Percentiles rank a stretch among this genome's conserved stretches.
Evolutionary conservation across 1,140 invertebrate species (phyloP).

Genomic region (Drosophila pallidifrons): DNA sequence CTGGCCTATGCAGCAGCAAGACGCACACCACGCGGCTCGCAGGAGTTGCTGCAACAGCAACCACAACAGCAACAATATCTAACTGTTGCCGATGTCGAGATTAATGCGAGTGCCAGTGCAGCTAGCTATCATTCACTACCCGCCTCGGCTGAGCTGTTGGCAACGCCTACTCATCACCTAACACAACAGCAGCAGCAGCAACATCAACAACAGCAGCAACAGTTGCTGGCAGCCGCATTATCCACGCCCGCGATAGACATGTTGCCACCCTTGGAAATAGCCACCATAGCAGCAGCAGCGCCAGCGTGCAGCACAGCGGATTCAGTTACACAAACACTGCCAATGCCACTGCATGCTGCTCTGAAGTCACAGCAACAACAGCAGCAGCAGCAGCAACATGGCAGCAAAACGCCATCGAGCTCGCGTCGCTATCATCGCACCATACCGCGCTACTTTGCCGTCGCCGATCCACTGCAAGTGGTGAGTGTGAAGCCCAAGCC

Average conservation of each 20-base stretch:
- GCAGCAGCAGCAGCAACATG: slow-evolving; percentile 40
- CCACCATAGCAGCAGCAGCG: slow-evolving; percentile 57
- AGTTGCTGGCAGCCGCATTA: slow-evolving; percentile 53
- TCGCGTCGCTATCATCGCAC: slow-evolving; percentile 84
- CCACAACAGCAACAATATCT: slow-evolving; percentile 70
- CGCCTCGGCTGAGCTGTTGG: slow-evolving; percentile 55
- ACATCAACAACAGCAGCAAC: slow-evolving; percentile 46
- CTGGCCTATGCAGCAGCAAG: slow-evolving; percentile 50
- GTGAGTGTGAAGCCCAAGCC: slow-evolving; percentile 56
- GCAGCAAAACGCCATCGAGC: slow-evolving; percentile 75
- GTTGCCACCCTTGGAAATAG: slow-evolving; percentile 66
- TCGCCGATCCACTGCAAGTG: slow-evolving; percentile 76
- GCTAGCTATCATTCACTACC: slow-evolving; percentile 75
- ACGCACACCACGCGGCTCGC: slow-evolving; percentile 65
- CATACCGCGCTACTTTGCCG: slow-evolving; percentile 83
- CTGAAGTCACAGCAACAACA: slow-evolving; percentile 52
- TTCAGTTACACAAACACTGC: slow-evolving; percentile 71
- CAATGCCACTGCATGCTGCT: slow-evolving; percentile 53
- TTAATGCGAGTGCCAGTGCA: slow-evolving; percentile 69
- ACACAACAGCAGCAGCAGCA: slow-evolving; percentile 55
- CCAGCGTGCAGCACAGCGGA: slow-evolving; percentile 53
- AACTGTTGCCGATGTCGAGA: slow-evolving; percentile 79
- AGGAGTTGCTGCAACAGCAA: slow-evolving; percentile 68
- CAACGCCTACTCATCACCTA: slow-evolving; percentile 60
- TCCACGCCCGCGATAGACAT: slow-evolving; percentile 58